Evolutionary conservation across 1,140 invertebrate genomes (phyloP).

Genomic region (Solenopsis fugax): DNA sequence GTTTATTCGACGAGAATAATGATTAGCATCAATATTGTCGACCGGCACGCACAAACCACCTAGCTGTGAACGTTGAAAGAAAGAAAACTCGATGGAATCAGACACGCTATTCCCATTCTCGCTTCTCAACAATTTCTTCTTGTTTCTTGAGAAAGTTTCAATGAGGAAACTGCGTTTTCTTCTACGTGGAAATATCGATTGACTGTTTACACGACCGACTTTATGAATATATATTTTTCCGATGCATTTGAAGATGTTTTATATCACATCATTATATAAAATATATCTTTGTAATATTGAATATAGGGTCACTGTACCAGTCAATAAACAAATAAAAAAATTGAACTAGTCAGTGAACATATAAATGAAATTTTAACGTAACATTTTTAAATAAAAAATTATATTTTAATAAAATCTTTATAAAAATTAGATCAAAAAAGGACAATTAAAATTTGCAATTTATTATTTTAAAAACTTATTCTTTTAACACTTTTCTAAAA

Average conservation of each 20-base stretch:
- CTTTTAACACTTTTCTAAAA: too few species aligned
- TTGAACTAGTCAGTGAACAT: too few species aligned
- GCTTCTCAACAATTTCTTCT: constrained; percentile 22
- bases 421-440: too few species aligned
- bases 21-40: constrained; percentile 43
- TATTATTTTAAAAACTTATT: too few species aligned
- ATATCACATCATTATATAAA: neutral
- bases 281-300: neutral
- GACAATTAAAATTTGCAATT: too few species aligned
- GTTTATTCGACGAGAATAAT: constrained; percentile 37
- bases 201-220: neutral
- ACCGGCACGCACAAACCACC: constrained; percentile 15
- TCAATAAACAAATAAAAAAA: too few species aligned
- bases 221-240: neutral
- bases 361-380: too few species aligned
- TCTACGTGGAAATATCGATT: constrained; percentile 25
- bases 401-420: too few species aligned
- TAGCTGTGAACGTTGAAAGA: constrained; percentile 10
- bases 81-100: constrained; percentile 24
- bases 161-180: constrained; percentile 4
- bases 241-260: neutral
- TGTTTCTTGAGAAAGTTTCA: constrained; percentile 19
- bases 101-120: constrained; percentile 33
- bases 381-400: too few species aligned
- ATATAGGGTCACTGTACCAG: too few species aligned